Percentiles rank a stretch among this genome's conserved stretches.
phyloP scores from a whole-genome alignment of 2,113 vertebrate species.

The Hippocampus barbouri region DNA sequence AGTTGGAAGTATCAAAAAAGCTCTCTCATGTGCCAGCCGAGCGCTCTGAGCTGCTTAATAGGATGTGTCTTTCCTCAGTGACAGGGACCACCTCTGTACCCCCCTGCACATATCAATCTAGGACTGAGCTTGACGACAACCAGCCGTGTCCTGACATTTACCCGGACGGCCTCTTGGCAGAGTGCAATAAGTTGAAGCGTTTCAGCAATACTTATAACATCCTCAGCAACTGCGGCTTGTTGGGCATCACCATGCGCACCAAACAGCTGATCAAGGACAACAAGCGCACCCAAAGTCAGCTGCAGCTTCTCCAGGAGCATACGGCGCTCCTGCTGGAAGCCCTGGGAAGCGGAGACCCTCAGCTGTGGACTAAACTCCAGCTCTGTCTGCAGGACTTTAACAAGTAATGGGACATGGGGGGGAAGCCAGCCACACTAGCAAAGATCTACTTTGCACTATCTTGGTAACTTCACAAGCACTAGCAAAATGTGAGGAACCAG shows the following conservation, averaged over 20 bases:
- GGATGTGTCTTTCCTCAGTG: slow-evolving; percentile 19
- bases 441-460: slow-evolving; percentile 11
- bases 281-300: slow-evolving; percentile 81
- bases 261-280: slow-evolving; percentile 91
- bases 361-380: slow-evolving; percentile 83
- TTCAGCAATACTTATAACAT: slow-evolving; percentile 89
- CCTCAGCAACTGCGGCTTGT: slow-evolving; percentile 80
- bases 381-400: slow-evolving; percentile 69
- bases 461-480: slow-evolving; percentile 11
- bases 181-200: slow-evolving; percentile 74
- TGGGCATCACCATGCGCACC: slow-evolving; percentile 89
- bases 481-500: slow-evolving; percentile 8
- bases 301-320: slow-evolving; percentile 84
- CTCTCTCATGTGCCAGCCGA: slow-evolving; percentile 9
- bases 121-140: slow-evolving; percentile 13
- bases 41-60: slow-evolving; percentile 25
- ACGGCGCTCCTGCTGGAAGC: slow-evolving; percentile 82
- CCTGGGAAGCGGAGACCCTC: slow-evolving; percentile 77
- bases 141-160: slow-evolving; percentile 15
- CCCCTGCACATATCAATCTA: slow-evolving; percentile 31
- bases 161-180: slow-evolving; percentile 50
- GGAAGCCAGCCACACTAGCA: slow-evolving; percentile 8
- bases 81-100: slow-evolving; percentile 17
- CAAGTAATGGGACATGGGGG: slow-evolving; percentile 34
- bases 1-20: slow-evolving; percentile 21